These are phyloP conservation scores for Prinia subflava DNA, from an alignment of 2,113 vertebrate species.

Conservation along the genomic window DNA sequence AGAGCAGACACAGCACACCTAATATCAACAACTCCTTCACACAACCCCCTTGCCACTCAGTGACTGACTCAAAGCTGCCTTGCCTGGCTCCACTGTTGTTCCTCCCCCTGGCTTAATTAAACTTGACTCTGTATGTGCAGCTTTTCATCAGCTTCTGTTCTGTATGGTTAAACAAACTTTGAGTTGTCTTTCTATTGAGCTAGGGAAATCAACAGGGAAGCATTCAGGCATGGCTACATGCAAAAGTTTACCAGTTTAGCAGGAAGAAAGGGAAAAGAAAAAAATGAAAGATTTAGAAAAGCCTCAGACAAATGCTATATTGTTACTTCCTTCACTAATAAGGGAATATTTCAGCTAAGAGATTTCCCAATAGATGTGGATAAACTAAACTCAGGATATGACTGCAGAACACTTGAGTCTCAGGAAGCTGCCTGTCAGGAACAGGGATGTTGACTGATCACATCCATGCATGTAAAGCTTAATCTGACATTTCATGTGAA, in stretches of 20 bases:
- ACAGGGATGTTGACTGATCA: neutral
- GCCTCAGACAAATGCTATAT: neutral
- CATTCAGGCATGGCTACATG: neutral
- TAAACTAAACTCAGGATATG: slow-evolving; percentile 30
- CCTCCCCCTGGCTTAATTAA: neutral
- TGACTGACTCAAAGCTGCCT: neutral
- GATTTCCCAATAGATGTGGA: neutral
- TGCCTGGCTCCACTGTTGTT: neutral
- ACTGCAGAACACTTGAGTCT: slow-evolving; percentile 21
- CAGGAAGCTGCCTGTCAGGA: slow-evolving; percentile 9
- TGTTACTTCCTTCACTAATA: neutral
- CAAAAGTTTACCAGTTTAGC: neutral
- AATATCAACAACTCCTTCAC: neutral
- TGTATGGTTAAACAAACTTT: neutral
- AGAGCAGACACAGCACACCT: neutral
- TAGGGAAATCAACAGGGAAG: neutral
- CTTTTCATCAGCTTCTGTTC: neutral
- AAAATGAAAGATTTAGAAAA: neutral
- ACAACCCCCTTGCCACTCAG: neutral
- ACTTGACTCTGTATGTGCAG: neutral
- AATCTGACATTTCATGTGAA: neutral
- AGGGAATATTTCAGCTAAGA: neutral
- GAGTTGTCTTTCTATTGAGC: neutral
- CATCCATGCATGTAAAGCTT: neutral
- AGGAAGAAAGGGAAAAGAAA: neutral